Evolutionary conservation across 2,113 vertebrate genomes (phyloP), one percentile per base, ranked within the genome.

Genomic region (Gyps fulvus): DNA sequence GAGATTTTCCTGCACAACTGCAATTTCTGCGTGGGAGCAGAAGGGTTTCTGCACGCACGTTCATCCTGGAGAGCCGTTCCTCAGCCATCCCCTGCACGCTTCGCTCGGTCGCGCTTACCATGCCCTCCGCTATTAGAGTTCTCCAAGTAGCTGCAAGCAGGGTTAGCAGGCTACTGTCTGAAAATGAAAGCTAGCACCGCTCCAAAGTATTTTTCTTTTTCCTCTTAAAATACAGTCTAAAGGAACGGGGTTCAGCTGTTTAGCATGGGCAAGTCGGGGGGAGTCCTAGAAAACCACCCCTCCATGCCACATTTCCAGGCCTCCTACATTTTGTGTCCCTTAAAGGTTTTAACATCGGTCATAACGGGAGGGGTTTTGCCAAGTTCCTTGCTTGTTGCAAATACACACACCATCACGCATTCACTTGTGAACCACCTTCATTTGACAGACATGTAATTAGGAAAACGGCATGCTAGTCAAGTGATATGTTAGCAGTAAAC

Each of bases 71-170:
- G 16, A 55, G 18, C 40, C 16, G 15, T 2, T 65, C 62, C 40
- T 36, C 25, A 26, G 0, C 3, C 54, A 31, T 5, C 7, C 9
- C 50, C 38, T 27, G 21, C 23, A 8, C 15, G 1, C 11, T 15
- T 38, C 16, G 20, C 25, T 22, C 73, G 21, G 11, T 6, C 21
- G 4, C 10, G 17, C 63, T 21, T 13, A 31, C 23, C 16, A 3
- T 2, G 3, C 1, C 5, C 50, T 4, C 22, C 7, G 4, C 7
- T 10, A 18, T 3, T 31, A 10, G 52, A 57, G 4, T 49, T 31
- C 61, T 70, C n/a, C 23, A 9, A 52, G 38, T 11, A 54, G 40
- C 29, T 27, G 29, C 34, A 54, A 72, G 78, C 0, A 47, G 22
- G 8, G 15, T 16, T 55, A 43, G 55, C 8, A 66, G 66, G 26